A percentile compares a stretch with the other conserved stretches of the same genome.
Evolutionary conservation across 2,888 invertebrate species (phyloP).

Genomic region (Pyralis farinalis): DNA sequence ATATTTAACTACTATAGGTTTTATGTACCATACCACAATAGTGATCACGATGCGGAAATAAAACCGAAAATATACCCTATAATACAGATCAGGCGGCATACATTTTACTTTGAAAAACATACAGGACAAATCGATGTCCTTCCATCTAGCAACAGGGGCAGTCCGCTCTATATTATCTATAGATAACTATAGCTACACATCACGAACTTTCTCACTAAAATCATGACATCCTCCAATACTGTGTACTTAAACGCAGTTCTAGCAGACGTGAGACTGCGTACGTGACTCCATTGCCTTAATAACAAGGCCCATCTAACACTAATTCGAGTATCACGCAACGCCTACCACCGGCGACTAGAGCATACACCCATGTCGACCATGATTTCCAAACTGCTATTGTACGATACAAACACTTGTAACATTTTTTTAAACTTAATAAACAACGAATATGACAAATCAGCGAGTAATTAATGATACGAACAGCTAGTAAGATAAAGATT

Average conservation of each 20-base stretch:
- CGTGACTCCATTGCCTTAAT: conserved; percentile 31
- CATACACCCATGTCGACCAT: conserved; percentile 35
- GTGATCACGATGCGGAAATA: background rate
- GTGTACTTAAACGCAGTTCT: conserved; percentile 16
- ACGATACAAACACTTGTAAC: background rate
- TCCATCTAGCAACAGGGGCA: conserved; percentile 66
- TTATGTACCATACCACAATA: background rate
- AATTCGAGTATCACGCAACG: conserved; percentile 38
- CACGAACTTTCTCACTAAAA: conserved; percentile 32
- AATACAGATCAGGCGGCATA: conserved; percentile 12
- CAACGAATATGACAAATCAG: conserved; percentile 22
- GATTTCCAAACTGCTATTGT: conserved; percentile 6
- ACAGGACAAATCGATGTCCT: conserved; percentile 57
- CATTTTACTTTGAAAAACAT: conserved; percentile 24
- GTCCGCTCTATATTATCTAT: conserved; percentile 39
- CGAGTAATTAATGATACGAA: conserved; percentile 31
- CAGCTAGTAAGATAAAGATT: conserved; percentile 48
- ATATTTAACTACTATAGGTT: too few relatives aligned
- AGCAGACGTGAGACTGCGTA: conserved; percentile 21
- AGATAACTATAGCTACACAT: conserved; percentile 32
- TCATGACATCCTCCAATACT: conserved; percentile 29
- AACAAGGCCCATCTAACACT: conserved; percentile 29
- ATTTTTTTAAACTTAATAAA: conserved; percentile 14
- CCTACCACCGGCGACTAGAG: conserved; percentile 37
- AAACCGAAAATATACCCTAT: background rate